Conservation (phyloP, 2,888 invertebrate species). For the Chaetoderma sp. region DNA sequence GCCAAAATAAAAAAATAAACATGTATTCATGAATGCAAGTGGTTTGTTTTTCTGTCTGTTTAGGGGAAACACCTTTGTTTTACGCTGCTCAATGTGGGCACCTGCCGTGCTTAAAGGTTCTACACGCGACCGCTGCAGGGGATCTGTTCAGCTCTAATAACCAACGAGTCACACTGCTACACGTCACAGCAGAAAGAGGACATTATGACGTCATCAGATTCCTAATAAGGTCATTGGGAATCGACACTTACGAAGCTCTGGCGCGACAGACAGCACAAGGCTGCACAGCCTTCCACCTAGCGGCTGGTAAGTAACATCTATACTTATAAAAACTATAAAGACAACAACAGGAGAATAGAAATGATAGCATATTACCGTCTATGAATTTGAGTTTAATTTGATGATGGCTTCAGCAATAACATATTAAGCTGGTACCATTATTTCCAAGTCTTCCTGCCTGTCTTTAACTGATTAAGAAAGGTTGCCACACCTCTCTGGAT, state of each 20-base stretch:
- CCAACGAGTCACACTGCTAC: conserved; percentile 89
- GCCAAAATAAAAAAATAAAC: no score
- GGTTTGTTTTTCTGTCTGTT: background rate
- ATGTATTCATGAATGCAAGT: no score
- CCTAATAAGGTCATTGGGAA: conserved; percentile 31
- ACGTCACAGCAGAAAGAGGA: conserved; percentile 89
- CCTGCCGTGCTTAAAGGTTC: conserved; percentile 84
- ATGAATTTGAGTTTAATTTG: no score
- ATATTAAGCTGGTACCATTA: no score
- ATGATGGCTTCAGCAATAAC: no score
- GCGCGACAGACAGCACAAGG: conserved; percentile 76
- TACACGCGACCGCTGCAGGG: conserved; percentile 86
- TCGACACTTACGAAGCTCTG: conserved; percentile 7
- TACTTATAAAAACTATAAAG: no score
- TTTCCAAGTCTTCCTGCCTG: no score
- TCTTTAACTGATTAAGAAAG: no score
- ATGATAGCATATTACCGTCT: no score
- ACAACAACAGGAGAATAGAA: no score
- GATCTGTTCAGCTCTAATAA: conserved; percentile 83
- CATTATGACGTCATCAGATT: conserved; percentile 74
- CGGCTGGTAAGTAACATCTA: conserved; percentile 75
- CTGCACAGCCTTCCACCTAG: conserved; percentile 88
- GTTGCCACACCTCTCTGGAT: no score
- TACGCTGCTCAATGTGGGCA: conserved; percentile 90
- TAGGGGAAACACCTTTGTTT: conserved; percentile 87